Percentiles rank a stretch among this genome's conserved stretches.
These are phyloP conservation scores for Orycteropus afer DNA, from an alignment of 2,113 vertebrate genomes.

Conservation along the genomic window DNA sequence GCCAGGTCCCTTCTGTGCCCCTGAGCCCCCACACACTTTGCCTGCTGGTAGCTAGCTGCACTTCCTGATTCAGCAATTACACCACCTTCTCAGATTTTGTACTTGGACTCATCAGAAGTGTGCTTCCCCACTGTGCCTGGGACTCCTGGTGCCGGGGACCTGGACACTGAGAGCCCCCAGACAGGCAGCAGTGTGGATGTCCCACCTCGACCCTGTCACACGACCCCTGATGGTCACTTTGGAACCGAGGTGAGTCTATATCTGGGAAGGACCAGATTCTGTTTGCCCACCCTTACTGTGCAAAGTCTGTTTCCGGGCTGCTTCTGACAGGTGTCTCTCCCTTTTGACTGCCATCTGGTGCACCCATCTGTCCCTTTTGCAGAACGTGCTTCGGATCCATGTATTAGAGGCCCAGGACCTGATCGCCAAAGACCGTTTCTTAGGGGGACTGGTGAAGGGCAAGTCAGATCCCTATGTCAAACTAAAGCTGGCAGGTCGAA, in stretches of 20 bases:
- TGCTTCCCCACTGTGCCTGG: slow-evolving; percentile 77
- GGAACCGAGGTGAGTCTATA: slow-evolving; percentile 86
- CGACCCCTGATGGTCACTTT: slow-evolving; percentile 89
- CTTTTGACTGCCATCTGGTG: background rate
- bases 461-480: slow-evolving; percentile 96
- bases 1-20: background rate
- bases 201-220: slow-evolving; percentile 86
- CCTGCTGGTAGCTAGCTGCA: background rate
- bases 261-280: background rate
- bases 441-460: slow-evolving; percentile 93
- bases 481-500: slow-evolving; percentile 89
- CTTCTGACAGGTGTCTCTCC: background rate
- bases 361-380: slow-evolving; percentile 21
- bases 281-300: background rate
- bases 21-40: fast-evolving
- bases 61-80: background rate
- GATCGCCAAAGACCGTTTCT: slow-evolving; percentile 94
- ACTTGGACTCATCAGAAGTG: slow-evolving; percentile 87
- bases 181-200: slow-evolving; percentile 81
- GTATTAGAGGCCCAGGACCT: slow-evolving; percentile 92
- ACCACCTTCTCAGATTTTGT: slow-evolving; percentile 86
- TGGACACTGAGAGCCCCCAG: slow-evolving; percentile 69
- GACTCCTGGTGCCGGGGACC: slow-evolving; percentile 65
- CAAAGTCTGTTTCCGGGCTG: background rate
- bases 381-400: slow-evolving; percentile 93